Evolutionary conservation across 1,140 invertebrate genomes (phyloP).

Genomic region (Rhopalosiphum maidis): DNA sequence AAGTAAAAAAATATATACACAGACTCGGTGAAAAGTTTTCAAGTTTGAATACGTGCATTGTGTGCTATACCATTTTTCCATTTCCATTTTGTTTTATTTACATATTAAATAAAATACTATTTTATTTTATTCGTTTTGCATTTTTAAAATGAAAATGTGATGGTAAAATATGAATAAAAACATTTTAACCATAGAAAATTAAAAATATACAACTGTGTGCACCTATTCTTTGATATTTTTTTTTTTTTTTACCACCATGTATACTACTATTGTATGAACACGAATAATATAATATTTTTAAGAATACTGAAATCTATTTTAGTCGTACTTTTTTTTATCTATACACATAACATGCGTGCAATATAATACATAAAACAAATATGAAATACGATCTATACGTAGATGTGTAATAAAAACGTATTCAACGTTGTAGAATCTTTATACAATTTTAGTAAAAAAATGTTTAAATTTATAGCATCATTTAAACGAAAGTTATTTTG

Average conservation of each 20-base stretch:
- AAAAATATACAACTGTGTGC: neutral
- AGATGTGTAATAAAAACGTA: too few species aligned
- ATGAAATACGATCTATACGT: too few species aligned
- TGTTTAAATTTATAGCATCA: too few species aligned
- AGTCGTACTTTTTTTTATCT: neutral
- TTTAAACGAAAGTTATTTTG: too few species aligned
- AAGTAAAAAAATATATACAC: neutral
- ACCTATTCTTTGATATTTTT: neutral
- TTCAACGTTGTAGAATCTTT: too few species aligned
- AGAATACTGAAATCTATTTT: too few species aligned
- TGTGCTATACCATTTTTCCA: neutral
- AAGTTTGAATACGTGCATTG: neutral
- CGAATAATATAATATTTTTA: neutral
- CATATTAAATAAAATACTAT: neutral
- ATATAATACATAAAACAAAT: too few species aligned
- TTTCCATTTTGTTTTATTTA: neutral
- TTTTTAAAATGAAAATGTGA: neutral
- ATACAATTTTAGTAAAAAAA: too few species aligned
- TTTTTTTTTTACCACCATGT: neutral
- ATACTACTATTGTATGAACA: neutral
- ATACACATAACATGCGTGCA: too few species aligned
- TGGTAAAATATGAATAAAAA: conserved; percentile 6
- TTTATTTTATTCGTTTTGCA: neutral
- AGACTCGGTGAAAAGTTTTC: neutral
- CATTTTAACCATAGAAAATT: neutral